Percentiles rank a stretch among this genome's conserved stretches.
Conservation (phyloP, 2,888 invertebrate genomes). For the Dyspetes luteomarginatus region DNA sequence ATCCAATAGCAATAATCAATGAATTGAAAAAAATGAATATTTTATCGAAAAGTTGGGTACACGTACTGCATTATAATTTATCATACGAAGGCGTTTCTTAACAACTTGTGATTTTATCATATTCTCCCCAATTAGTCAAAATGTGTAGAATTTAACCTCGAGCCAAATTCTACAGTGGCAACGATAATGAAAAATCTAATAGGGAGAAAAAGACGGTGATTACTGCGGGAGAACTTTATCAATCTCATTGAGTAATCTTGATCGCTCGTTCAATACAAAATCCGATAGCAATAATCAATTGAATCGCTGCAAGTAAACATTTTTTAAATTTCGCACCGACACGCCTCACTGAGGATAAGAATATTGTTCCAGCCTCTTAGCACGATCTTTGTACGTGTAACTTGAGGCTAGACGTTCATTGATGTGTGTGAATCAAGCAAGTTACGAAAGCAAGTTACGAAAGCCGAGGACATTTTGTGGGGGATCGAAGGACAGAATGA, state of each 20-base stretch:
- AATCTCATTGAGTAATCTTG: not conserved
- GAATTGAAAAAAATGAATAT: too few relatives aligned
- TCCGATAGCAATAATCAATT: not conserved
- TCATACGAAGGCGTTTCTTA: not conserved
- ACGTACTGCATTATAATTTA: too few relatives aligned
- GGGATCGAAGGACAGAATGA: slow-evolving; percentile 8
- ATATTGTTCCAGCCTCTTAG: too few relatives aligned
- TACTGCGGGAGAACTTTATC: not conserved
- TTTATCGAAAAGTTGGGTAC: too few relatives aligned
- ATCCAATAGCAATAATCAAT: too few relatives aligned
- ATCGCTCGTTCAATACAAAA: not conserved
- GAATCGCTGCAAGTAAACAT: not conserved
- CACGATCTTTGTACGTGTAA: not conserved
- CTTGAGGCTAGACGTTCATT: not conserved
- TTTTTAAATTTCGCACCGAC: not conserved
- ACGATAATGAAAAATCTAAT: not conserved
- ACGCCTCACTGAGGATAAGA: not conserved
- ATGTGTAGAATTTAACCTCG: slow-evolving; percentile 27
- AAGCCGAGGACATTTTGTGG: slow-evolving; percentile 1
- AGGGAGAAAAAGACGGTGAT: too few relatives aligned
- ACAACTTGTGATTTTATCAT: not conserved
- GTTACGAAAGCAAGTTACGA: too few relatives aligned
- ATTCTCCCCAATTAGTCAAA: slow-evolving; percentile 9
- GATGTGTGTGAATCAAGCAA: not conserved
- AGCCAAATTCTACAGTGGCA: slow-evolving; percentile 21